Conservation (phyloP, 2,113 vertebrate genomes). For the Argyrosomus japonicus region DNA sequence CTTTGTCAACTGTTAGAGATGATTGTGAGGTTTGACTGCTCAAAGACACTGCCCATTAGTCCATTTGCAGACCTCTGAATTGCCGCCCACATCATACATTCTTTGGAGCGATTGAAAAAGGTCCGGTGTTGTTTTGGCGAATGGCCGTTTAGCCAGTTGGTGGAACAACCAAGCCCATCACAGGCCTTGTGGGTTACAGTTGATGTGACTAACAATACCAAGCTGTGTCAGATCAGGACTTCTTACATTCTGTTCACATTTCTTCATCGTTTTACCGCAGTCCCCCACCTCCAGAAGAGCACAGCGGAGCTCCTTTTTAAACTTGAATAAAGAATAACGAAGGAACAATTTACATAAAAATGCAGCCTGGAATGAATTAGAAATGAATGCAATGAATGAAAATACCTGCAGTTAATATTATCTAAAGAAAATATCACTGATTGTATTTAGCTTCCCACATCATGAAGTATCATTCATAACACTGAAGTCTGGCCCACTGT, state of each 20-base stretch:
- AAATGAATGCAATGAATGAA: neutral
- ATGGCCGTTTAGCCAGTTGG: neutral
- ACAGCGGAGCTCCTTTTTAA: neutral
- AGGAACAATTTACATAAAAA: neutral
- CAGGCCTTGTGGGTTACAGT: neutral
- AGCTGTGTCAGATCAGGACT: conserved; percentile 4
- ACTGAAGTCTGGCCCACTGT: neutral
- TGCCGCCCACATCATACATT: conserved; percentile 14
- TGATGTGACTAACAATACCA: neutral
- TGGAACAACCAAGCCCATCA: neutral
- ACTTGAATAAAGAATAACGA: neutral
- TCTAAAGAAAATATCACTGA: neutral
- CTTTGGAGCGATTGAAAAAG: neutral
- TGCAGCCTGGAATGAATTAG: neutral
- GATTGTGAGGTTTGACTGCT: conserved; percentile 1
- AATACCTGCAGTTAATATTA: neutral
- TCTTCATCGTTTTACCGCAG: neutral
- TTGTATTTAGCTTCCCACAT: neutral
- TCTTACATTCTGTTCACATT: too few species aligned
- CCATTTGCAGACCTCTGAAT: conserved; percentile 17
- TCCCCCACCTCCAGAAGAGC: neutral
- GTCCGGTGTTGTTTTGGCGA: conserved; percentile 10
- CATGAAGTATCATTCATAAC: neutral
- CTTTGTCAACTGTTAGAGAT: neutral
- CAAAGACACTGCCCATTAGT: neutral